Evolutionary conservation across 2,888 invertebrate species (phyloP), one percentile per base, ranked within the genome.

Genomic region (Volucella inanis): DNA sequence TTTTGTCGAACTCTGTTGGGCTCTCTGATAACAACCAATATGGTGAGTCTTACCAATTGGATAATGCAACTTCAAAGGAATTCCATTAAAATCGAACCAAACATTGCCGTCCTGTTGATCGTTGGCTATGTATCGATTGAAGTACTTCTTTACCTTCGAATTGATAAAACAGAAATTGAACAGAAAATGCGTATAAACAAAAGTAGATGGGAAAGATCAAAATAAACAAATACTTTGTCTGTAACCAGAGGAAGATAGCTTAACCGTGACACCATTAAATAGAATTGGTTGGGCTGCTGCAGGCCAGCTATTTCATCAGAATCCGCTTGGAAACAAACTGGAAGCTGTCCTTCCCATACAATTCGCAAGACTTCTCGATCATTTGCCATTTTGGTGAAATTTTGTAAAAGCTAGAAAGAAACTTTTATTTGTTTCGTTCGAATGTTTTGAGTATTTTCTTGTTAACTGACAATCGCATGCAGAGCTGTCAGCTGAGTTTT

Each of bases 271-370:
- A 98, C 96, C 97, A 98, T 97, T 78, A 98, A 93, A 92, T 97
- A 98, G 92, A 96, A 97, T 14, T 97, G 96, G 91, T 98, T 98
- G 10, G 98, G 98, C 88, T 96, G 96, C 90, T 97, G 97, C 55
- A 98, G 94, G 89, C 97, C 96, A 91, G 95, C 95, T 38, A 97
- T 95, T 94, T 99, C 98, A 89, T 98, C 97, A 43, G 96, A 94
- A 89, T 97, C 95, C 64, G 99, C 93, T 89, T 95, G 95, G 92
- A 99, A 99, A 92, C 98, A 97, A 74, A 99, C 95, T 0, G 99
- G 98, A 62, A 99, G 93, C 92, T 97, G 96, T 22, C 98, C 98
- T 89, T 98, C 98, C 99, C 99, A 99, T 88, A 98, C 95, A 93
- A 98, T 98, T 78, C 98, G 94, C 74, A 98, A 93, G 78, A 99